phyloP scores from a whole-genome alignment of 2,888 invertebrate species.

The Ceramica pisi region DNA sequence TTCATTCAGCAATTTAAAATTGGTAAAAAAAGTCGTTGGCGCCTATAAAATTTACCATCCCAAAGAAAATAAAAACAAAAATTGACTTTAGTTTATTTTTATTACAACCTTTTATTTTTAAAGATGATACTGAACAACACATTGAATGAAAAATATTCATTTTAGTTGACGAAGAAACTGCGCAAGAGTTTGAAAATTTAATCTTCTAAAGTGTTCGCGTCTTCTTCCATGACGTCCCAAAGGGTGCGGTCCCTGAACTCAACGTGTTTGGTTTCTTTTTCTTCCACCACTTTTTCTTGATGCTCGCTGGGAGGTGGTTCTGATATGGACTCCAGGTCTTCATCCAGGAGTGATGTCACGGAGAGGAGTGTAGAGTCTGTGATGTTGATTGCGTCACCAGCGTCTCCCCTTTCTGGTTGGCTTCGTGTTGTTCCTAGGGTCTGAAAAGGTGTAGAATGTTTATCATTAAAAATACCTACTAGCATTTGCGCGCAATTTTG shows the following conservation, averaged over 20 bases:
- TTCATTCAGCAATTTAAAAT: too few species aligned
- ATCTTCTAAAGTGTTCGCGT: constrained; percentile 66
- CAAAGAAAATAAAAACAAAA: too few species aligned
- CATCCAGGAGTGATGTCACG: constrained; percentile 82
- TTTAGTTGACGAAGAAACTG: constrained; percentile 14
- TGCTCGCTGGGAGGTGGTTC: constrained; percentile 55
- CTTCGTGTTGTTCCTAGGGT: constrained; percentile 76
- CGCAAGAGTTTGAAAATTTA: constrained; percentile 12
- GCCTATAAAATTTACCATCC: too few species aligned
- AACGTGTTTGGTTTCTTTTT: constrained; percentile 64
- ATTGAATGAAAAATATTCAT: constrained; percentile 23
- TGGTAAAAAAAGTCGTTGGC: too few species aligned
- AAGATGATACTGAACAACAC: constrained; percentile 34
- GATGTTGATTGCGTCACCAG: constrained; percentile 79
- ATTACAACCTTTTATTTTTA: too few species aligned
- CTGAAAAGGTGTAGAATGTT: constrained; percentile 64
- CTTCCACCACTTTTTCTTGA: constrained; percentile 62
- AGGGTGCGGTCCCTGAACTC: constrained; percentile 73
- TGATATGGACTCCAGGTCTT: constrained; percentile 73
- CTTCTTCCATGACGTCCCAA: constrained; percentile 83
- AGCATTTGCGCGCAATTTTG: too few species aligned
- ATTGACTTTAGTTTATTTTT: too few species aligned
- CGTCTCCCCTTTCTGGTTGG: constrained; percentile 82
- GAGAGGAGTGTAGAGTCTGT: constrained; percentile 82
- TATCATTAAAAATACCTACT: too few species aligned